Conservation (phyloP, 2,797 vertebrate genomes). For the Chaetodon trifasciatus region DNA sequence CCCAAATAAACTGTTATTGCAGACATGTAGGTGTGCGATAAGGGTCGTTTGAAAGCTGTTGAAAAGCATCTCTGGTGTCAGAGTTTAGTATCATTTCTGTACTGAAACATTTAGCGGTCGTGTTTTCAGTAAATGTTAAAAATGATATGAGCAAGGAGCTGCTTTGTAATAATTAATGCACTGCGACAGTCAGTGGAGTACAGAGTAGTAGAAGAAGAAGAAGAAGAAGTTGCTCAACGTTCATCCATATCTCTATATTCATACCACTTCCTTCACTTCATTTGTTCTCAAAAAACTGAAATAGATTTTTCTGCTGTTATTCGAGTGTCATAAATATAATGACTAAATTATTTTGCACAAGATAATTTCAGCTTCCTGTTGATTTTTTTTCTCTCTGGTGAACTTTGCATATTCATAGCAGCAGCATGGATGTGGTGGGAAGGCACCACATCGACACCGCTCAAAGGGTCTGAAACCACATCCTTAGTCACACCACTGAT, state of each 20-base stretch:
- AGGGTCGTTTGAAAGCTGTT: constrained; percentile 50
- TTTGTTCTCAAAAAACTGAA: neutral
- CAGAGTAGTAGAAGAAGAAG: too few relatives aligned
- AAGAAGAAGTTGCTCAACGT: neutral
- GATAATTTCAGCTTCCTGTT: constrained; percentile 60
- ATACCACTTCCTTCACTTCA: too few relatives aligned
- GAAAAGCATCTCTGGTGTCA: neutral
- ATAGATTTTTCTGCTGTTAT: neutral
- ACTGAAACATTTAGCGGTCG: neutral
- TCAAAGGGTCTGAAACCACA: constrained; percentile 64
- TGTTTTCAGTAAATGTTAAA: constrained; percentile 17
- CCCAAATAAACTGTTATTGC: constrained; percentile 13
- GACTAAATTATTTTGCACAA: neutral
- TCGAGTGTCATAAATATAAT: neutral
- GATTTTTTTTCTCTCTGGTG: constrained; percentile 11
- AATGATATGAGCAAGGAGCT: neutral
- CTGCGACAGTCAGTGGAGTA: neutral
- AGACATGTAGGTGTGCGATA: constrained; percentile 22
- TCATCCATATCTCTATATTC: neutral
- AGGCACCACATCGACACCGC: constrained; percentile 35
- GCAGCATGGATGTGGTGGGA: constrained; percentile 57
- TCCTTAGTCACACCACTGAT: constrained; percentile 60
- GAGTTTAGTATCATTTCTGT: constrained; percentile 15
- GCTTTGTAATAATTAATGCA: neutral
- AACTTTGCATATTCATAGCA: constrained; percentile 62